Evolutionary conservation across 2,888 invertebrate species (phyloP), one percentile per base, ranked within the genome.

Genomic region (Yponomeuta evonymella): DNA sequence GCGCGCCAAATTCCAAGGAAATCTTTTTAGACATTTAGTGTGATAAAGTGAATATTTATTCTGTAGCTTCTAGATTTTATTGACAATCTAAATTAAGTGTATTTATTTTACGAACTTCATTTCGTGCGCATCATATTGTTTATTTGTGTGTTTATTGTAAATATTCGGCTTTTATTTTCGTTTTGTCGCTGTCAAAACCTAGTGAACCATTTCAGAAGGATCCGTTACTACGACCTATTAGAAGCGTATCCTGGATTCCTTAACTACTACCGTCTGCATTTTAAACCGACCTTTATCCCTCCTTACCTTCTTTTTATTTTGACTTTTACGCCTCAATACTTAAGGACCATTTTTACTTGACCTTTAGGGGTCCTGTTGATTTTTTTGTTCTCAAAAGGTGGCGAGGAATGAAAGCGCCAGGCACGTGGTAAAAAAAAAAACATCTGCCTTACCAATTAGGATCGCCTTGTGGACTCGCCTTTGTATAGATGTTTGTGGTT

Each of bases 391-490:
- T 65, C 12, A 51, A 51, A 58, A 69, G 69, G 70, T 73, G 74
- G 73, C 74, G 51, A 72, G 72, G 74, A 73, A 75, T 74, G 74
- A 75, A 78, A 80, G 81, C 78, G 78, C 78, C 76, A 58, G 81
- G 85, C 86, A 86, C 87, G 86, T 83, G 87, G 73, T 75, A 75
- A 75, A 75, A 74, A 77, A 75, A 77, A 75, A 77, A 72, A 78
- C 88, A 86, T 84, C 86, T 86, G 87, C 82, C 78, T 79, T 77
- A 76, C 76, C 83, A 84, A 86, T 86, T 84, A 84, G 80, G 75
- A 70, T 65, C 67, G 71, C 70, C 70, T 70, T 72, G 72, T 71
- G 62, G 23, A 63, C 65, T 15, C 33, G 63, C 36, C 43, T 70
- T 62, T 70, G 62, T 63, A 70, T 48, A 30, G 62, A 63, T 70